Evolutionary conservation across 2,888 invertebrate genomes (phyloP), one percentile per base, ranked within the genome.

Genomic region (Anodontia alba): DNA sequence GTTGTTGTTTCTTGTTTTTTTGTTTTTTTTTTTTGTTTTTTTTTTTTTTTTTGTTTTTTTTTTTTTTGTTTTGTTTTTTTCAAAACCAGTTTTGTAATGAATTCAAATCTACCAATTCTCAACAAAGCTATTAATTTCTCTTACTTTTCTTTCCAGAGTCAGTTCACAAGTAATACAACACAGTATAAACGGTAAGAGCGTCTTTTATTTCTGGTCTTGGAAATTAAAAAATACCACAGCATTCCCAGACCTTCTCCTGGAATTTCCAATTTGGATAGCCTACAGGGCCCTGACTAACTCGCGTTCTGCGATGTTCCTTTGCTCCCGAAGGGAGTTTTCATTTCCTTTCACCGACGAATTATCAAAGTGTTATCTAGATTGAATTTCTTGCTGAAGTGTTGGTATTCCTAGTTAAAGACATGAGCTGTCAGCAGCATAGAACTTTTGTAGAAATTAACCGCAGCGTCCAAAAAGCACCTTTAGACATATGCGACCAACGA

Each of bases 361-460:
- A 62, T 62, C 62, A 62, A 62, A 62, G 62, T 17, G 62, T 33
- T 62, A 62, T 62, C 62, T 62, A 62, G 62, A 62, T 62, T 62
- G 23, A 33, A 29, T 62, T 62, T 62, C 62, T 62, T 17, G 33
- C 29, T 62, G 62, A 62, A 62, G 17, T 62, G 62, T 17, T 33
- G 62, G 62, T 62, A 62, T 62, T 62, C 33, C 20, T 62, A 20
- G 38, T 38, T 38, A 38, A 62, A 62, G 62, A 62, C 62, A 33
- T 3, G 62, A 33, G 62, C 33, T 62, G 62, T 62, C 62, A 62
- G 10, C 33, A 29, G 33, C 62, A 62, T 33, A 17, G 12, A 33
- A 62, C 38, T 38, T 5, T 12, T 38, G 5, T 12, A 38, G 38
- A 12, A 38, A 38, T 12, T 38, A 38, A 38, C 38, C n/a, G n/a